Evolutionary conservation across 2,888 invertebrate genomes (phyloP).

Genomic region (Morpho achilles): DNA sequence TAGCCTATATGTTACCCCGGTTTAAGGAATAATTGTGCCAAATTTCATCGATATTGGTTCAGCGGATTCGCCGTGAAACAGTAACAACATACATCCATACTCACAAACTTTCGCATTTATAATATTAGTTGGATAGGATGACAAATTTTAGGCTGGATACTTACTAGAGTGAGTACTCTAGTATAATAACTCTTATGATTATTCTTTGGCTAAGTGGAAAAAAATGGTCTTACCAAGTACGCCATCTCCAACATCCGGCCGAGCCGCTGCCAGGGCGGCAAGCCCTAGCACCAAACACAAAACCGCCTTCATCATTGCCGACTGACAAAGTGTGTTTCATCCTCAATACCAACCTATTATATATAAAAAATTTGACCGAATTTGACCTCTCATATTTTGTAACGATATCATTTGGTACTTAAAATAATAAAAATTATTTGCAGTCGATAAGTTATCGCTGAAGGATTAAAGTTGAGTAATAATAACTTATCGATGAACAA

Average conservation of each 20-base stretch:
- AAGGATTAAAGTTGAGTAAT: neutral
- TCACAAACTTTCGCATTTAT: too few relatives aligned
- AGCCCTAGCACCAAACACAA: constrained; percentile 52
- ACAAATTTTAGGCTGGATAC: too few relatives aligned
- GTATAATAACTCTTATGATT: too few relatives aligned
- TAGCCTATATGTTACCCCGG: too few relatives aligned
- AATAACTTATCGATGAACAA: too few relatives aligned
- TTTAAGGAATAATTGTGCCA: too few relatives aligned
- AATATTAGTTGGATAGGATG: too few relatives aligned
- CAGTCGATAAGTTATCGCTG: neutral
- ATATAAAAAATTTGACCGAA: constrained; percentile 20
- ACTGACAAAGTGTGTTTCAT: constrained; percentile 49
- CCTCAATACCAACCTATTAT: constrained; percentile 12
- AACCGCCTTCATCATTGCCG: constrained; percentile 56
- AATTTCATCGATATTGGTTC: too few relatives aligned
- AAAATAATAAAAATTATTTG: constrained; percentile 1
- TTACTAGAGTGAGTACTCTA: too few relatives aligned
- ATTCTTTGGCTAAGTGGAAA: too few relatives aligned
- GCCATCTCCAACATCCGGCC: constrained; percentile 50
- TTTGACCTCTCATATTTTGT: constrained; percentile 17
- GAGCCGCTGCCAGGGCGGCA: constrained; percentile 55
- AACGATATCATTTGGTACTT: neutral
- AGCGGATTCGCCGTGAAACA: too few relatives aligned
- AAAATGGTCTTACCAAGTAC: constrained; percentile 41
- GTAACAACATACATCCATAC: too few relatives aligned